Percentiles rank a stretch among this genome's conserved stretches.
These are phyloP conservation scores for Eilema sororculum DNA, from an alignment of 2,888 invertebrate species.

Conservation along the genomic window DNA sequence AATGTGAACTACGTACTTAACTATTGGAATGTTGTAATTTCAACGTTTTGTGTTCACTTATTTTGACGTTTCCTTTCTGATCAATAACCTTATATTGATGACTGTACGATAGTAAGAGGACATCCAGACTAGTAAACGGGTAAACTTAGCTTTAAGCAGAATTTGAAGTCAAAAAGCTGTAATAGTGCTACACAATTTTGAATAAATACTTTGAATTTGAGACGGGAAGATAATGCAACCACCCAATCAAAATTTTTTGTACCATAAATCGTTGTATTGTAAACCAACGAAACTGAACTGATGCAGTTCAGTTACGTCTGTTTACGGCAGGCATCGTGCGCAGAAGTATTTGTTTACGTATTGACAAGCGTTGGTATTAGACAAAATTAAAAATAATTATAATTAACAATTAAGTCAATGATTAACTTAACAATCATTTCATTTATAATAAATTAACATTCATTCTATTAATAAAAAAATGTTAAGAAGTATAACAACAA, in stretches of 20 bases:
- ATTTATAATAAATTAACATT: constrained; percentile 6
- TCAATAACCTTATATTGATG: not conserved
- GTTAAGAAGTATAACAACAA: not conserved
- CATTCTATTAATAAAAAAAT: constrained; percentile 4
- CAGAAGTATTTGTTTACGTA: not conserved
- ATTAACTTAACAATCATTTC: not conserved
- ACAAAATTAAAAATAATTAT: constrained; percentile 1
- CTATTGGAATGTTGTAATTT: too few relatives aligned
- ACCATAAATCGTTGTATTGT: not conserved
- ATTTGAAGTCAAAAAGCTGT: too few relatives aligned
- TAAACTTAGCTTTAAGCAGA: too few relatives aligned
- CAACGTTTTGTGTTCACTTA: not conserved
- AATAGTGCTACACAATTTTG: too few relatives aligned
- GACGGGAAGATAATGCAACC: too few relatives aligned
- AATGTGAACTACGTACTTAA: not conserved
- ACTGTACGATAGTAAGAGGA: not conserved
- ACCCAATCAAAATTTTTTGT: not conserved
- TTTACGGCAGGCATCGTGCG: not conserved
- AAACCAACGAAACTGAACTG: not conserved
- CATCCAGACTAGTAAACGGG: too few relatives aligned
- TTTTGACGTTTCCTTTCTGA: not conserved
- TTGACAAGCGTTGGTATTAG: not conserved
- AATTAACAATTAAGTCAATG: not conserved
- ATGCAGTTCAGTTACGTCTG: too few relatives aligned
- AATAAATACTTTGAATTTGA: too few relatives aligned